Evolutionary conservation across 2,888 invertebrate species (phyloP).

Genomic region (Oxystoma pomonae): DNA sequence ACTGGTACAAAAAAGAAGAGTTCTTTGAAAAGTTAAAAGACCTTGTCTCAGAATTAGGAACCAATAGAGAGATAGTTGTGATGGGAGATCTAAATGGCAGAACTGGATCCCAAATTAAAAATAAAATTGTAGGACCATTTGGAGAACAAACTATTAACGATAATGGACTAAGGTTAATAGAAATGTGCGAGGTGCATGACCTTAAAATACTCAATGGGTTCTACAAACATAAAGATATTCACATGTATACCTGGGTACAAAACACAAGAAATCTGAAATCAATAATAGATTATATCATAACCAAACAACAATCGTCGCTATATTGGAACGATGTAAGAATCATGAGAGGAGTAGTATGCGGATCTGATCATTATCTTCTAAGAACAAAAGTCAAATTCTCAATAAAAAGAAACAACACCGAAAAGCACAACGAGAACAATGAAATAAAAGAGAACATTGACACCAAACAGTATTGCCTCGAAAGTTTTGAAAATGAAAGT

Average conservation of each 20-base stretch:
- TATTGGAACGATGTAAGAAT: constrained; percentile 4
- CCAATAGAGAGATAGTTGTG: not conserved
- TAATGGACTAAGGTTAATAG: not conserved
- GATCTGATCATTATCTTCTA: constrained; percentile 9
- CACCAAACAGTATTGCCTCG: too few species aligned
- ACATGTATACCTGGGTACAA: constrained; percentile 14
- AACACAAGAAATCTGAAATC: not conserved
- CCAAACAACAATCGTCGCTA: not conserved
- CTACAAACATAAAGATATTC: constrained; percentile 7
- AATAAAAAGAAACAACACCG: too few species aligned
- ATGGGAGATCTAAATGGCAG: not conserved
- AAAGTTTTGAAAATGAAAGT: too few species aligned
- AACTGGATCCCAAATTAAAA: not conserved
- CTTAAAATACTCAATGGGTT: not conserved
- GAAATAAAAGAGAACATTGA: too few species aligned
- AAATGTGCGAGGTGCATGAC: not conserved
- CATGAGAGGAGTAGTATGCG: constrained; percentile 2
- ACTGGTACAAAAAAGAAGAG: too few species aligned
- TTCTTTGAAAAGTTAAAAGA: not conserved
- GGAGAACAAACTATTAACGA: not conserved
- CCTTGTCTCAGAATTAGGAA: not conserved
- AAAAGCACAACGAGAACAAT: too few species aligned
- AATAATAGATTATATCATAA: constrained; percentile 7
- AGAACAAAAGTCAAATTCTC: constrained; percentile 7
- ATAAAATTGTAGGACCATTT: not conserved